A percentile compares a stretch with the other conserved stretches of the same genome.
These are phyloP conservation scores for Liodrosophila aerea DNA, from an alignment of 2,888 invertebrate genomes.

Conservation along the genomic window DNA sequence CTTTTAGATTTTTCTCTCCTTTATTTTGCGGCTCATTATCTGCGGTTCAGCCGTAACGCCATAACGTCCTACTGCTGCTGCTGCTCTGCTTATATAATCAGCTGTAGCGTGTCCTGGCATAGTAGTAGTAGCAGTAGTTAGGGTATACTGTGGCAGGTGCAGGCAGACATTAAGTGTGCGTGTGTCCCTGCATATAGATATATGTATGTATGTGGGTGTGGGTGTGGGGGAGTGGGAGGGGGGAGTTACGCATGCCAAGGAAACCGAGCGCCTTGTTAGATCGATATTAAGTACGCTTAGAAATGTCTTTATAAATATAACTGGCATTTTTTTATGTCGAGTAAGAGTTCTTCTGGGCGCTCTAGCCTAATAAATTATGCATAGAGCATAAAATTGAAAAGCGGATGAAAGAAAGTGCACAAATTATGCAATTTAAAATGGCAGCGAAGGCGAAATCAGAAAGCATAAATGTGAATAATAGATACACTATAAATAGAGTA, in stretches of 20 bases:
- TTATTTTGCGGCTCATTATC: conserved; percentile 13
- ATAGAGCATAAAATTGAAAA: too few relatives aligned
- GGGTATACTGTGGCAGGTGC: conserved; percentile 14
- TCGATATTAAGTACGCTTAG: conserved; percentile 28
- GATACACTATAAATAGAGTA: too few relatives aligned
- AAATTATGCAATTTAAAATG: too few relatives aligned
- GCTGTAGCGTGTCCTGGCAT: conserved; percentile 8
- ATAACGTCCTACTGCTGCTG: not conserved
- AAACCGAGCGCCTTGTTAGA: conserved; percentile 32
- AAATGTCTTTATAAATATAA: not conserved
- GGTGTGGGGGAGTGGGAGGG: not conserved
- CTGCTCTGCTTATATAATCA: conserved; percentile 15
- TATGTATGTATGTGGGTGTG: conserved; percentile 5
- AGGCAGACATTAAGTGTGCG: not conserved
- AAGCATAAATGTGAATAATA: too few relatives aligned
- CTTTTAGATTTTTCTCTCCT: not conserved
- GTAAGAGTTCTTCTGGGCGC: too few relatives aligned
- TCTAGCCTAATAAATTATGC: too few relatives aligned
- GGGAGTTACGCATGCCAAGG: conserved; percentile 27
- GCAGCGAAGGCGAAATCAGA: too few relatives aligned
- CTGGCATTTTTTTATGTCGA: too few relatives aligned
- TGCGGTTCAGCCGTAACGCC: not conserved
- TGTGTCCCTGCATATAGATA: too few relatives aligned
- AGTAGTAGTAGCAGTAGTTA: not conserved
- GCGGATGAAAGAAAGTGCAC: too few relatives aligned